phyloP scores from a whole-genome alignment of 37 sponge, comb jelly and placozoan species.

The Chondrilla cf. caribensis region DNA sequence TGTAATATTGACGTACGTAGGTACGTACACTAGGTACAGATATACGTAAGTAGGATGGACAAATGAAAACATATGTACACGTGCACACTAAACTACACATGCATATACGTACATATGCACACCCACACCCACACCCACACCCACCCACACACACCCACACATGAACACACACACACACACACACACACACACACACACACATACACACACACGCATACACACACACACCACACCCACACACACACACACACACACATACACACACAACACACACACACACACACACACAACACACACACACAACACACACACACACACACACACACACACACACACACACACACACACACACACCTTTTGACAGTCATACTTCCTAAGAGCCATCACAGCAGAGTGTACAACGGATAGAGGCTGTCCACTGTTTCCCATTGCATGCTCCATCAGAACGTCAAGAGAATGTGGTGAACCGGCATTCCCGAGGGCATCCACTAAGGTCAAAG shows the following conservation, averaged over 20 bases:
- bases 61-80: not conserved
- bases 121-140: not conserved
- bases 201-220: no score
- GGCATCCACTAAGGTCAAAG: conserved; percentile 37
- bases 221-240: no score
- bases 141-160: not conserved
- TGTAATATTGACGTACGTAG: not conserved
- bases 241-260: no score
- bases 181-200: no score
- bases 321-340: no score
- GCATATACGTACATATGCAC: not conserved
- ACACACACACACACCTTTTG: conserved; percentile 36
- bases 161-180: not conserved
- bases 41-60: not conserved
- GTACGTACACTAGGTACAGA: not conserved
- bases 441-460: conserved; percentile 8
- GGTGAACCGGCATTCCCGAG: conserved; percentile 54
- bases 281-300: no score
- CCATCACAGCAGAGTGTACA: conserved; percentile 56
- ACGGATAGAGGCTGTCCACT: conserved; percentile 3
- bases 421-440: not conserved
- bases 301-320: no score
- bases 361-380: conserved; percentile 35
- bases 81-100: not conserved
- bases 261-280: no score